Evolutionary conservation across 2,888 invertebrate species (phyloP).

Genomic region (Notocelia uddmanniana): DNA sequence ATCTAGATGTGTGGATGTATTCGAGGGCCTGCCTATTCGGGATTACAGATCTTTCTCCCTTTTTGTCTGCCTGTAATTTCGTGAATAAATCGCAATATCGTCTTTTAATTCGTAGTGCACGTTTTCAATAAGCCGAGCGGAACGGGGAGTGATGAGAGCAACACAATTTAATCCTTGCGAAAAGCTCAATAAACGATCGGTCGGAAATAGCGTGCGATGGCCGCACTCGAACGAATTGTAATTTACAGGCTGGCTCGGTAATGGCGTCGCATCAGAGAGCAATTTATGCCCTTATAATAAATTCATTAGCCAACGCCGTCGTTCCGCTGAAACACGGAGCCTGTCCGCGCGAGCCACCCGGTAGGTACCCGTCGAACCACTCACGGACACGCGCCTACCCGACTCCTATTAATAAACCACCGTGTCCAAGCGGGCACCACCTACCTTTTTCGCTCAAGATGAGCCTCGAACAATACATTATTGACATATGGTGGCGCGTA

Average conservation of each 20-base stretch:
- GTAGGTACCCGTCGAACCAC: conserved; percentile 38
- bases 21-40: conserved; percentile 70
- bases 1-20: conserved; percentile 80
- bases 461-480: conserved; percentile 44
- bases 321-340: conserved; percentile 56
- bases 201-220: conserved; percentile 65
- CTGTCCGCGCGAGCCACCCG: conserved; percentile 34
- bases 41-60: conserved; percentile 74
- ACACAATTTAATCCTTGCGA: conserved; percentile 55
- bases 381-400: conserved; percentile 44
- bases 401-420: conserved; percentile 54
- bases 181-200: conserved; percentile 78
- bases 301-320: conserved; percentile 75
- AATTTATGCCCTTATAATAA: conserved; percentile 85
- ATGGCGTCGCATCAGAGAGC: conserved; percentile 82
- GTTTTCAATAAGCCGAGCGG: conserved; percentile 54
- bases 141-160: conserved; percentile 50
- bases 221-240: conserved; percentile 76
- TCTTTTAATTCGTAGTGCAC: conserved; percentile 52
- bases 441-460: conserved; percentile 44
- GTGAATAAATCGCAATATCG: conserved; percentile 53
- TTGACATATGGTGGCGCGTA: conserved; percentile 49
- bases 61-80: conserved; percentile 62
- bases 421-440: conserved; percentile 40
- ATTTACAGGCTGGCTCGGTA: conserved; percentile 78